Evolutionary conservation across 2,888 invertebrate genomes (phyloP), one percentile per base, ranked within the genome.

Genomic region (Lagria hirta): DNA sequence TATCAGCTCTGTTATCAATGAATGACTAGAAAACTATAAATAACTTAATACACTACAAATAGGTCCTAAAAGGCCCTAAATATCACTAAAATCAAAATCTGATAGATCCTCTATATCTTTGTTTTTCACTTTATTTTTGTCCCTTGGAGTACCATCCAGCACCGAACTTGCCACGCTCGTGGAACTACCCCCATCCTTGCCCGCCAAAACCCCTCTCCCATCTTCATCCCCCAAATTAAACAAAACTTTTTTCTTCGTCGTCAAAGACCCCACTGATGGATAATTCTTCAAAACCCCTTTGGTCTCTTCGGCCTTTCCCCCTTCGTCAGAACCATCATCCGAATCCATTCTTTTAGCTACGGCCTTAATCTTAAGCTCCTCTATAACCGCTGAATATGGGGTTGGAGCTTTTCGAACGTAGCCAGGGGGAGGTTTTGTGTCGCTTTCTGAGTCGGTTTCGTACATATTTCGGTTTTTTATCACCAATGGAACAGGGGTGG

Each of bases 181-280:
- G 5, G 57, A 57, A 33, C 57, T 57, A 2, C 55, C 58, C 3
- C 48, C 52, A 36, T 49, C 38, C 30, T 43, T 47, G 3, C 8
- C 4, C 10, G 35, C 27, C 8, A 43, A n/a, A 20, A 26, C 20
- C n/a, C 13, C 20, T 8, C 4, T 14, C 5, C 15, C 8, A n/a
- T 49, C 46, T 23, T 48, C 28, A 55, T 75, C 74, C 2, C 79
- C 77, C 66, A 82, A 73, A 68, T 82, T 79, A 55, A 83, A 83
- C 27, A 81, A 57, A 4, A 83, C 82, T 68, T 79, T 81, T 63
- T 83, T 83, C 56, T 82, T 82, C 13, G 76, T 73, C 13, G 76
- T 73, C 14, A 79, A 60, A 24, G 77, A 77, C 20, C 75, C 76
- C 12, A 70, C 71, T 1, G 79, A 79, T 2, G 77, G 74, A 27